Evolutionary conservation across 92 coral and sea anemone species (phyloP), one percentile per base, ranked within the genome.

Genomic region (Actinernus sp.): DNA sequence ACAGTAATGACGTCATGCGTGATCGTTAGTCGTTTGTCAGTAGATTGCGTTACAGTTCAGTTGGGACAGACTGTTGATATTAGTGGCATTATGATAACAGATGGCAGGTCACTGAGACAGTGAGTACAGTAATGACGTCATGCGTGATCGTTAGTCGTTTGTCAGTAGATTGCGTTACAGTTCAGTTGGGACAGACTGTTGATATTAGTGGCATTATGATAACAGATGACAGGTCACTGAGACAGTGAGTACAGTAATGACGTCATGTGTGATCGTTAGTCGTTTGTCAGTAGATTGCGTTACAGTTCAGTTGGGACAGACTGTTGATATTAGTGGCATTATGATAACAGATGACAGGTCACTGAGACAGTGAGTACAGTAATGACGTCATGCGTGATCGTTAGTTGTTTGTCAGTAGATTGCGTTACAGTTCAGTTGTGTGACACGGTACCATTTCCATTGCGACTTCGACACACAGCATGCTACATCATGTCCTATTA

Each of bases 391-490:
- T 63, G 11, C 37, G 29, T 17, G 16, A n/a, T n/a, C n/a, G 1
- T 9, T 46, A 46, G 2, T 9, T 8, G 23, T 0, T 22, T 22
- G 19, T 46, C 23, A 26, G 19, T 46, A n/a, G n/a, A n/a, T n/a
- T n/a, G n/a, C n/a, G n/a, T n/a, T n/a, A n/a, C n/a, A n/a, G 65
- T 93, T 50, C 98, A 93, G 56, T 81, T 53, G 33, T 97, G 98
- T 3, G 88, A 86, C 36, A 65, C 84, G 27, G 92, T 93, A n/a
- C n/a, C n/a, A n/a, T n/a, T n/a, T n/a, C n/a, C n/a, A n/a, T n/a
- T n/a, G n/a, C n/a, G n/a, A n/a, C n/a, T n/a, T n/a, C n/a, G n/a
- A n/a, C n/a, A n/a, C n/a, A n/a, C n/a, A n/a, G n/a, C n/a, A n/a
- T n/a, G n/a, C n/a, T n/a, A n/a, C n/a, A n/a, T n/a, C n/a, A n/a